A percentile compares a stretch with the other conserved stretches of the same genome.
These are phyloP conservation scores for Metallyticus violacea DNA, from an alignment of 2,888 invertebrate species.

Conservation along the genomic window DNA sequence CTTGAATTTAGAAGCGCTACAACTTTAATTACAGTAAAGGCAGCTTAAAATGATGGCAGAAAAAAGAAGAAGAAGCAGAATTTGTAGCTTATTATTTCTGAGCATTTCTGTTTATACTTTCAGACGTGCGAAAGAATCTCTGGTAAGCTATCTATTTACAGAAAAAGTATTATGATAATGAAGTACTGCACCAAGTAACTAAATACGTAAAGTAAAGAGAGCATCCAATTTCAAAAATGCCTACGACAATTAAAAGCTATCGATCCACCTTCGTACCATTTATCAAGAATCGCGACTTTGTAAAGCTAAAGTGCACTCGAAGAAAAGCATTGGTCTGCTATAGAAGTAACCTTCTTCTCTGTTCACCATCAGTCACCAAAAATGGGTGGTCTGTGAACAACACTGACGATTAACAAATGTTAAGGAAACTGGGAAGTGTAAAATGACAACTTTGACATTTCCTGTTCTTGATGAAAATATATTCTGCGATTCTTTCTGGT, in stretches of 20 bases:
- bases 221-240: neutral
- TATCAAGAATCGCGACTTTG: neutral
- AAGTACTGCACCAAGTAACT: neutral
- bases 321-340: no score
- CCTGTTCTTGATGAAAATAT: no score
- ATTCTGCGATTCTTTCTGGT: no score
- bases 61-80: no score
- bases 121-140: neutral
- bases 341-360: no score
- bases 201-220: neutral
- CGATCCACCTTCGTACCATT: neutral
- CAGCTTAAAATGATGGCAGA: slow-evolving; percentile 7
- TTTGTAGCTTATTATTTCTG: neutral
- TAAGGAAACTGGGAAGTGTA: no score
- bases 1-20: neutral
- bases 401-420: no score
- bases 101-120: neutral
- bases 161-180: neutral
- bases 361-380: no score
- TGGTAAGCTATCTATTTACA: neutral
- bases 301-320: no score
- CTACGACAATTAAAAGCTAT: neutral
- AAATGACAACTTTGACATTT: no score
- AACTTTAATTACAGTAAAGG: neutral
- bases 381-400: no score